phyloP scores from a whole-genome alignment of 1,140 invertebrate species.

The Achatina immaculata region DNA sequence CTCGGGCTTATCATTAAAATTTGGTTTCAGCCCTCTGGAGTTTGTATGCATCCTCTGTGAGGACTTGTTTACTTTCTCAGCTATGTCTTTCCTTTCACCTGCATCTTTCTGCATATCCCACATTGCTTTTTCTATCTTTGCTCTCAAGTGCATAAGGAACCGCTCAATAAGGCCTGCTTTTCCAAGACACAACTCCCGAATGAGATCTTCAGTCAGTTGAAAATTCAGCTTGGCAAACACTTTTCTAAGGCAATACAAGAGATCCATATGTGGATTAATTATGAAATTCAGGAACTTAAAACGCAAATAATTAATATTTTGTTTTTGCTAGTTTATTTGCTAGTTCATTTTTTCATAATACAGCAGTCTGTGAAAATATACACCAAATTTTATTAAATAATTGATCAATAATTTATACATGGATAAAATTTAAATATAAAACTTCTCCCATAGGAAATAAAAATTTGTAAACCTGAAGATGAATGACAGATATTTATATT shows the following conservation, averaged over 20 bases:
- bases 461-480: too few species aligned
- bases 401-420: too few species aligned
- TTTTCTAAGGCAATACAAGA: too few species aligned
- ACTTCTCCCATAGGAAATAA: too few species aligned
- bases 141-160: slow-evolving; percentile 30
- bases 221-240: slow-evolving; percentile 33
- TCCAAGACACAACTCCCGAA: slow-evolving; percentile 14
- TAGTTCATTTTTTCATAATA: too few species aligned
- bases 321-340: too few species aligned
- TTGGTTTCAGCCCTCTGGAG: background rate
- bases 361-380: too few species aligned
- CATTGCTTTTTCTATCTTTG: slow-evolving; percentile 25
- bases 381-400: too few species aligned
- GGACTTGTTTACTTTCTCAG: slow-evolving; percentile 10
- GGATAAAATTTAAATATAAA: too few species aligned
- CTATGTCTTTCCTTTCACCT: slow-evolving; percentile 18
- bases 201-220: slow-evolving; percentile 31
- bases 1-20: slow-evolving; percentile 30
- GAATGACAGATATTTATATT: too few species aligned
- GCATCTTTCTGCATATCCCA: slow-evolving; percentile 32
- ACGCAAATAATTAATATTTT: background rate
- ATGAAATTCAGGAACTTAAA: background rate
- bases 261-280: background rate
- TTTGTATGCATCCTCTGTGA: slow-evolving; percentile 13
- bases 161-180: slow-evolving; percentile 20